Base-by-base conservation (phyloP, 2,797 vertebrate species). In the Argentina silus region DNA sequence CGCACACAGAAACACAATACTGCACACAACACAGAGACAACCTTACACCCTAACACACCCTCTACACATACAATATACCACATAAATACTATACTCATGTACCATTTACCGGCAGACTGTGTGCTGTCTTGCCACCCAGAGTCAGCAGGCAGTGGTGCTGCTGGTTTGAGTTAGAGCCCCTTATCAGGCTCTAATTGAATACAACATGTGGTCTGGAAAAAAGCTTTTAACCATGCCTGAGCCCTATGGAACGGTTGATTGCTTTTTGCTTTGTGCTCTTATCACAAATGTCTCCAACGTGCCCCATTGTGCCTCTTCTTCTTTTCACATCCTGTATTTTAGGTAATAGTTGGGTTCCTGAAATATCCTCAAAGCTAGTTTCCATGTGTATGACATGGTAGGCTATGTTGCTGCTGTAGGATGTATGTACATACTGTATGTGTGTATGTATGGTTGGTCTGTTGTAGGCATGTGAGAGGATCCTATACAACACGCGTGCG, bases 121-220 rank as follows among this genome's bases (percentile, higher is more conserved):
- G n/a, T 36, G 72, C 43, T 72, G 50, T 70, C 60, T 66, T 63
- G 12, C 60, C 74, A 19, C 69, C 78, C 75, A 68, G 76, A 53
- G 74, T 19, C 63, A 4, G 23, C 57, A 21, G 55, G 2, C 2
- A 17, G 36, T 51, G 50, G 12, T 10, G 66, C 70, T 47, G 50
- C 55, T 73, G 61, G 70, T 75, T 74, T 69, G 55, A 70, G 69
- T 71, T 69, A n/a, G 48, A 67, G 70, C 19, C 63, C 55, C 27
- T 82, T 71, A 78, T 64, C 71, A 43, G 68, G 63, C 50, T 83
- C 23, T 73, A 74, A 83, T 85, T 78, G 77, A 83, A 86, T 79
- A 70, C 62, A 80, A 72, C 47, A 69, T 72, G 69, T 70, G 74
- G 72, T 83, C 63, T 72, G 68, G 70, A 69, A 70, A 21, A 0